Base-by-base conservation (phyloP, 2,888 invertebrate genomes). In the Stegophylla sp. region DNA sequence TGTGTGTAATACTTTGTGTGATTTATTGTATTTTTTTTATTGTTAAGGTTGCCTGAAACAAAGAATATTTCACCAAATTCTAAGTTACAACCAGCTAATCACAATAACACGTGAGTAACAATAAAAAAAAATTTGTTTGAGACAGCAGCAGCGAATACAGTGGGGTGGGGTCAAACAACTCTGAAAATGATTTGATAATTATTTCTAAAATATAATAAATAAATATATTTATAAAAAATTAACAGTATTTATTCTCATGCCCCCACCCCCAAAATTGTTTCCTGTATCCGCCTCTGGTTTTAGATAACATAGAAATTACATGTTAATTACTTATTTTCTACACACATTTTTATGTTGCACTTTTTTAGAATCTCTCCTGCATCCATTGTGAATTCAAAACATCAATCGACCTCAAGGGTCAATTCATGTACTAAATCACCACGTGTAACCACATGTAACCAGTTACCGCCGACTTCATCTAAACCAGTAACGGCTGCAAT, bases 21-120 rank as follows among this genome's bases (percentile, higher is more conserved):
- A 34, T 74, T 63, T 48, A 34, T 9, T 59, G 63, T 34, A 28
- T 15, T 63, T 17, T 4, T 45, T 26, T 41, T 12, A 51, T 66
- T 66, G 34, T 67, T 67, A 34, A 77, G 77, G 26, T 43, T 41
- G 12, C 15, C 34, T 20, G 64, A 66, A 26, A 34, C 20, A 41
- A 51, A 51, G 5, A n/a, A 20, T 34, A 0, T 5, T 9, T 0
- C 17, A 9, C 12, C 48, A 10, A 75, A 15, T 76, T 64, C 51
- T 23, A 75, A 56, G 13, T 15, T 13, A 48, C 48, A 20, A 15
- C 13, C 66, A 53, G 1, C 17, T 43, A 67, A 41, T 17, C 63
- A 48, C 13, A 75, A 67, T n/a, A 77, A 76, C 28, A n/a, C 26
- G 77, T 77, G 56, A 67, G 77, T 66, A 34, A 17, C 7, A 15